phyloP scores from a whole-genome alignment of 1,140 invertebrate genomes.

The Orchesella cincta region DNA sequence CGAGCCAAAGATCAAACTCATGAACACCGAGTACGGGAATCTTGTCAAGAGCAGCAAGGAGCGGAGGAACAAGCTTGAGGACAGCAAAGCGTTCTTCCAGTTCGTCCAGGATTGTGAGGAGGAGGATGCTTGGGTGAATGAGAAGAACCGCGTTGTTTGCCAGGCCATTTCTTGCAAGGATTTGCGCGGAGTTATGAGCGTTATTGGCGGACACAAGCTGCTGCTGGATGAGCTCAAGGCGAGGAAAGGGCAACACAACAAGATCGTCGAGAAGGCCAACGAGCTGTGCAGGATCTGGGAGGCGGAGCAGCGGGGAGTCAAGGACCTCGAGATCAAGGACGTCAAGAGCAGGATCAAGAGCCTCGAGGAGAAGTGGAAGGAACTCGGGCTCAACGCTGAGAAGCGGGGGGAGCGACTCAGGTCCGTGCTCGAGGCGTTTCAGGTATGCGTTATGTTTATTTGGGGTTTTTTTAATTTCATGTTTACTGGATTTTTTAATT shows the following conservation, averaged over 20 bases:
- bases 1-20: background rate
- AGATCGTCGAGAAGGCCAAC: background rate
- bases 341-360: constrained; percentile 77
- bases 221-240: constrained; percentile 90
- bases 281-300: background rate
- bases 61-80: constrained; percentile 79
- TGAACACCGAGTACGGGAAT: constrained; percentile 49
- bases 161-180: constrained; percentile 89
- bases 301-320: constrained; percentile 56
- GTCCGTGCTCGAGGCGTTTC: constrained; percentile 91
- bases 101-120: constrained; percentile 74
- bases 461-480: constrained; percentile 30
- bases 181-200: constrained; percentile 79
- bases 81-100: constrained; percentile 89
- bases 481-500: constrained; percentile 7
- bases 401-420: constrained; percentile 81
- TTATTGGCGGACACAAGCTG: constrained; percentile 90
- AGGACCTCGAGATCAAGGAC: constrained; percentile 76
- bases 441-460: constrained; percentile 58
- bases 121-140: constrained; percentile 91
- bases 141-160: constrained; percentile 70
- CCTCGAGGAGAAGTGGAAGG: constrained; percentile 80
- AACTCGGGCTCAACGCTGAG: constrained; percentile 80
- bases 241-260: background rate
- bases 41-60: constrained; percentile 73